Evolutionary conservation across 2,797 vertebrate species (phyloP), one percentile per base, ranked within the genome.

Genomic region (Malacoctenus gilli): DNA sequence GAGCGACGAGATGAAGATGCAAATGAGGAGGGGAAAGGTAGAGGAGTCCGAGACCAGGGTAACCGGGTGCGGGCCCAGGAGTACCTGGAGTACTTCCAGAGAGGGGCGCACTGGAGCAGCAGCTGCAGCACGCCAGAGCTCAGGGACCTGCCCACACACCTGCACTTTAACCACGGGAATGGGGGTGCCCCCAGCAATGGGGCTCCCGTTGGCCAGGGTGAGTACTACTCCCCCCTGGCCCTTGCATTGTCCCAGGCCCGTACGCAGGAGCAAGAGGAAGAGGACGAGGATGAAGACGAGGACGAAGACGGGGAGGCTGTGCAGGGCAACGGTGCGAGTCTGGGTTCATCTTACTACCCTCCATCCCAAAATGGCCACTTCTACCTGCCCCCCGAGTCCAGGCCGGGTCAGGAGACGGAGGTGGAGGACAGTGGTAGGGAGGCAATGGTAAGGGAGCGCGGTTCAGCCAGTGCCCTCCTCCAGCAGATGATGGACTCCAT

Each of bases 1-100:
- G 91, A 92, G 87, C 87, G 55, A 79, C 82, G 68, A 78, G 88
- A 90, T 47, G 85, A 88, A 23, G 80, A 85, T 15, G 80, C 82
- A 38, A 82, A 87, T 12, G 89, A 88, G 31, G 82, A 85, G 15
- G 84, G 79, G 12, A 85, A 77, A 56, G 71, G 80, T 55, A 86
- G 60, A 68, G 86, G 79, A 56, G 79, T 85, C 66, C 87, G 89
- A 74, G 94, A 96, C 85, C 94, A 94, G 85, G 94, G 94, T 84
- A 96, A 96, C 86, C 89, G 92, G 77, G 88, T 94, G 69, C 94
- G 94, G 58, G 96, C 96, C 87, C 95, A 90, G 82, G 95, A 99
- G 87, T 99, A 95, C 90, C 93, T 99, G 85, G 96, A 98, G 91
- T 97, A 94, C 90, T 99, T 96, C 91, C 96, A 97, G 92, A 94